Percentiles rank a stretch among this genome's conserved stretches.
These are phyloP conservation scores for Clarias pachynema DNA, from an alignment of 2,797 vertebrate species.

Conservation along the genomic window DNA sequence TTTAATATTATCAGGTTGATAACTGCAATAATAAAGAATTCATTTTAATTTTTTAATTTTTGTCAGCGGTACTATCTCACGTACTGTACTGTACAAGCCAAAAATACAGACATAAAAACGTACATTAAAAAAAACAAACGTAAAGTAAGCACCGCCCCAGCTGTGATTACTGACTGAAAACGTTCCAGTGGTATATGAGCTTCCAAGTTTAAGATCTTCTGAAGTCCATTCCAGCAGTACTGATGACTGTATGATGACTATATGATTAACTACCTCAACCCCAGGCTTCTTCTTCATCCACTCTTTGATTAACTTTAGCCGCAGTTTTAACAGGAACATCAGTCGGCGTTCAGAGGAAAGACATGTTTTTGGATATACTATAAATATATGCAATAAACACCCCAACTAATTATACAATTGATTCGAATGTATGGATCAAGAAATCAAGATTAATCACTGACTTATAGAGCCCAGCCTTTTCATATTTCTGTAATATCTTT, in stretches of 20 bases:
- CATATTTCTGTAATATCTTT: neutral
- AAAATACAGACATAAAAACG: slow-evolving; percentile 14
- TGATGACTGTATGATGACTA: neutral
- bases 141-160: neutral
- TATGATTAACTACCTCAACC: slow-evolving; percentile 2
- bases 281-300: slow-evolving; percentile 5
- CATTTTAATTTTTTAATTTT: neutral
- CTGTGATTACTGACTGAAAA: slow-evolving; percentile 6
- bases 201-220: slow-evolving; percentile 19
- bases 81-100: neutral
- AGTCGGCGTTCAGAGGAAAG: neutral
- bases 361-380: neutral
- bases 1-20: neutral
- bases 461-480: neutral
- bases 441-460: neutral
- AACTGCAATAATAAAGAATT: neutral
- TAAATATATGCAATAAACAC: slow-evolving; percentile 7
- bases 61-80: neutral
- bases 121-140: no score
- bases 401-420: neutral
- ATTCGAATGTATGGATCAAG: neutral
- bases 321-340: neutral
- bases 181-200: neutral
- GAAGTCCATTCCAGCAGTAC: slow-evolving; percentile 29
- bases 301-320: neutral